Evolutionary conservation across 1,140 invertebrate genomes (phyloP).

Genomic region (Eufriesea mexicana): DNA sequence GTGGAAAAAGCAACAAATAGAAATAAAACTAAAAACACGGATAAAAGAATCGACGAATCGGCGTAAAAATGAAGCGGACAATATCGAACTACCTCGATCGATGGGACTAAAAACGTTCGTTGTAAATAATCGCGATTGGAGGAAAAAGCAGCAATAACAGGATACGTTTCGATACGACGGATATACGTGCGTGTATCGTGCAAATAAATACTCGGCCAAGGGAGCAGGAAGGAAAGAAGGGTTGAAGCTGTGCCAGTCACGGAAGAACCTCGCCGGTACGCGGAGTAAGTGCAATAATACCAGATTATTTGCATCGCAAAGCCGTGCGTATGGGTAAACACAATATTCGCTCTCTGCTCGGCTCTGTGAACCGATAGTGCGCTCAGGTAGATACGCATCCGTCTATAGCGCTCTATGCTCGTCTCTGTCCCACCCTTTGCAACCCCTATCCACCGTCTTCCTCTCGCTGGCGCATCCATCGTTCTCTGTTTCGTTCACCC

Average conservation of each 20-base stretch:
- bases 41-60: neutral
- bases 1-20: neutral
- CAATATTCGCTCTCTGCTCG: conserved; percentile 81
- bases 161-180: conserved; percentile 1
- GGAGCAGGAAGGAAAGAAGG: conserved; percentile 50
- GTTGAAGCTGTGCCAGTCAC: conserved; percentile 37
- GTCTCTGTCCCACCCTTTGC: conserved; percentile 12
- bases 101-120: neutral
- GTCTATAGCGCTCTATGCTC: conserved; percentile 36
- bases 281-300: conserved; percentile 82
- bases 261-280: conserved; percentile 56
- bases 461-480: neutral
- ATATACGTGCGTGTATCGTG: neutral
- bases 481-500: neutral
- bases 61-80: too few species aligned
- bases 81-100: neutral
- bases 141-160: conserved; percentile 28
- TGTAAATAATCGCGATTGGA: neutral
- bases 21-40: neutral
- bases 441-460: neutral
- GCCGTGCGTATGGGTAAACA: conserved; percentile 82
- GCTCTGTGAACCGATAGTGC: conserved; percentile 80
- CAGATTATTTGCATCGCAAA: conserved; percentile 83
- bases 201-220: conserved; percentile 46
- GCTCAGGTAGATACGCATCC: conserved; percentile 72